Base-by-base conservation (phyloP, 2,888 invertebrate species). In the Alsophila aescularia region DNA sequence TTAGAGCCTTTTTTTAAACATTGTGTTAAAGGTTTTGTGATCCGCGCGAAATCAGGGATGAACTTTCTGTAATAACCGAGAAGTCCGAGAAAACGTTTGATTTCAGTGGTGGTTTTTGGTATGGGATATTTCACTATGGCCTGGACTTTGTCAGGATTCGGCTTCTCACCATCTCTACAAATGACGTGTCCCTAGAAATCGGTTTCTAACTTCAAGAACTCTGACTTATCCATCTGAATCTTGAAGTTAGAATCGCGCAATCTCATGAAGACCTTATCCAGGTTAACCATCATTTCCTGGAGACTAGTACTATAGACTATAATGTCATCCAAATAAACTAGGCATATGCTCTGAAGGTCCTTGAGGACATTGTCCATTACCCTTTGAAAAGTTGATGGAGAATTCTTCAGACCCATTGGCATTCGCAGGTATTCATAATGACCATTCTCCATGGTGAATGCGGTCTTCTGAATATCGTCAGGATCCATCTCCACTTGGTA, bases 301-400 rank as follows among this genome's bases (percentile, higher is more conserved):
- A 32, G 49, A 0, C 66, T 64, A 1, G 64, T 66, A 10, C 60
- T 64, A 21, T 63, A 71, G 0, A 75, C 62, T 6, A 78, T 58
- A 0, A 77, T 71, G 35, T 78, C 77, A 40, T 77, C 76, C 0
- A 75, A 16, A 37, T 77, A 77, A 0, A 70, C 69, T 0, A 70
- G 24, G 31, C 70, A 67, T 0, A 57, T 56, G 8, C 1, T 13
- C 40, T 40, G 40, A 1, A 42, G 29, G 5, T 42, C 41, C 13
- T n/a, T n/a, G n/a, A n/a, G n/a, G n/a, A n/a, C n/a, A n/a, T n/a
- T n/a, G n/a, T n/a, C n/a, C n/a, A n/a, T n/a, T n/a, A n/a, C n/a
- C n/a, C n/a, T n/a, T n/a, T n/a, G n/a, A n/a, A n/a, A n/a, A n/a
- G n/a, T n/a, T n/a, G n/a, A n/a, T n/a, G n/a, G n/a, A n/a, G n/a